Percentiles rank a stretch among this genome's conserved stretches.
These are phyloP conservation scores for Apodemia duryi DNA, from an alignment of 2,888 invertebrate genomes.

Conservation along the genomic window DNA sequence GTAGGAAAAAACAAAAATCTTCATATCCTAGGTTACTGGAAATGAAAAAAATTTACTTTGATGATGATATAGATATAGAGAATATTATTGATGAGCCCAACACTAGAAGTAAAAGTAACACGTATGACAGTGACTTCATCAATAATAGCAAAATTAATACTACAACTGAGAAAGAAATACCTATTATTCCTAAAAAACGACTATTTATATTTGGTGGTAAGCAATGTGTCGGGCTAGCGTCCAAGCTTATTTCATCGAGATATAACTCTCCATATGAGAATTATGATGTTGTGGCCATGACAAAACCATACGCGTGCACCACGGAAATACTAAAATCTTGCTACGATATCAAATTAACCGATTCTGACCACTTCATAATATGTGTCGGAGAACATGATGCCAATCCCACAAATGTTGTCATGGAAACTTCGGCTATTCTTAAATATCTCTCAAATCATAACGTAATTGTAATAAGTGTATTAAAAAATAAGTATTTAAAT, in stretches of 20 bases:
- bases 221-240: not conserved
- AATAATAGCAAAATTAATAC: not conserved
- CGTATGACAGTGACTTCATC: too few species aligned
- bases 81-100: not conserved
- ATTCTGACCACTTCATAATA: too few species aligned
- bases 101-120: not conserved
- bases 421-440: too few species aligned
- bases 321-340: not conserved
- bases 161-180: not conserved
- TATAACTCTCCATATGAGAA: not conserved
- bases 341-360: too few species aligned
- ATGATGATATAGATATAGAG: not conserved
- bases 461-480: too few species aligned
- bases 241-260: not conserved
- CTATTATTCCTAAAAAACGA: not conserved
- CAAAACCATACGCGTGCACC: not conserved
- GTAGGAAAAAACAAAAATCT: not conserved
- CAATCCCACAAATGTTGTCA: too few species aligned
- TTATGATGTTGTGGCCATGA: not conserved
- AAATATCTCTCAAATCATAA: too few species aligned
- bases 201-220: not conserved
- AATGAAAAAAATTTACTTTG: constrained; percentile 1
- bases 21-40: not conserved
- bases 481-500: too few species aligned
- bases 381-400: too few species aligned